These are phyloP conservation scores for Bothrops jararaca DNA, from an alignment of 2,113 vertebrate genomes.

Conservation along the genomic window DNA sequence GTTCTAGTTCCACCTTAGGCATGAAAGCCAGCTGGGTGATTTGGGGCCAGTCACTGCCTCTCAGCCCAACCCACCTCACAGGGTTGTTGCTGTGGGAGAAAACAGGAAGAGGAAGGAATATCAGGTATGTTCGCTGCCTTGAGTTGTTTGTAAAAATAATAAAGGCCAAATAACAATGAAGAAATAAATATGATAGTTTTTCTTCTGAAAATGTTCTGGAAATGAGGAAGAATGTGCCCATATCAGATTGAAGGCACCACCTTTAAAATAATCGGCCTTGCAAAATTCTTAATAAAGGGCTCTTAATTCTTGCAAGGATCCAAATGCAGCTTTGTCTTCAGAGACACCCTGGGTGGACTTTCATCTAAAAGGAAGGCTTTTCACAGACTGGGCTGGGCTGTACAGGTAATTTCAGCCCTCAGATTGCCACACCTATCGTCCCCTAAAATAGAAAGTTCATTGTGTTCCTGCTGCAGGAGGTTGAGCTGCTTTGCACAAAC, in stretches of 20 bases:
- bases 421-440: background rate
- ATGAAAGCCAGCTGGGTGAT: background rate
- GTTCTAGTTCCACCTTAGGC: background rate
- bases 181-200: background rate
- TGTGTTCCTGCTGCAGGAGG: background rate
- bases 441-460: background rate
- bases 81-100: background rate
- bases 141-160: background rate
- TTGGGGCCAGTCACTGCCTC: background rate
- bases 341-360: background rate
- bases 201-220: background rate
- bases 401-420: background rate
- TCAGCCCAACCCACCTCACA: background rate
- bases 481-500: background rate
- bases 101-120: background rate
- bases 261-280: background rate
- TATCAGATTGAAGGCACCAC: background rate
- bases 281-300: background rate
- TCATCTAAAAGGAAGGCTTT: background rate
- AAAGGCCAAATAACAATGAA: background rate
- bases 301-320: background rate
- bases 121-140: background rate
- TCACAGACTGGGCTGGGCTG: background rate
- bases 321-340: background rate
- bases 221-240: background rate